Evolutionary conservation across 2,113 vertebrate genomes (phyloP), one percentile per base, ranked within the genome.

Genomic region (Furnarius figulus): DNA sequence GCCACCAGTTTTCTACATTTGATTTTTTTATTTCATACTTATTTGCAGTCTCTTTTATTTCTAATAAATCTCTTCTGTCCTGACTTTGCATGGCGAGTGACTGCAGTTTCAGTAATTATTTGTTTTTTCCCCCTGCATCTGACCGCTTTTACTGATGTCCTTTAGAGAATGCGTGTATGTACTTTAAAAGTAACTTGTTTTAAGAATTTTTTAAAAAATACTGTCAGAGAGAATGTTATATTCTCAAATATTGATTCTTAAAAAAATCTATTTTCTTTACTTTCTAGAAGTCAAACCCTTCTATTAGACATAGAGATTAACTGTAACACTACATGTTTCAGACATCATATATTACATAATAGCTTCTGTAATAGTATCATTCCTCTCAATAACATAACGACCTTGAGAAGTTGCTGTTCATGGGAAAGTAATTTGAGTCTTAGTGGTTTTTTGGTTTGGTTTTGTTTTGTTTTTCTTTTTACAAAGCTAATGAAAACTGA

Each of bases 181-280:
- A 49, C 56, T 87, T 89, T 52, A 1, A 62, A 87, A 84, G 83
- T 35, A 2, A 18, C 5, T 11, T 12, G 31, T 23, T 14, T 12
- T 58, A 70, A 44, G 10, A 61, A 1, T 7, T 5, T 28, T 46
- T 11, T 3, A 27, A 21, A 0, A 46, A 13, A 30, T n/a, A 2
- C 47, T 71, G 4, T 72, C 7, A 58, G 12, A 74, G 24, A 67
- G 75, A 88, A 71, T 37, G 2, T 37, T 75, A 53, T 49, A 33
- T 61, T 62, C 10, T 76, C 17, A 79, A 87, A 46, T 59, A 79
- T 50, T 87, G 35, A 2, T 53, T 83, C 22, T 59, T 58, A 33
- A 46, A 49, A 44, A 31, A 5, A 16, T 20, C 7, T 46, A 14
- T 59, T 79, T 86, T 85, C 12, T 37, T 83, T 88, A 11, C 8